Base-by-base conservation (phyloP, 2,888 invertebrate species). In the Atrina japonica region DNA sequence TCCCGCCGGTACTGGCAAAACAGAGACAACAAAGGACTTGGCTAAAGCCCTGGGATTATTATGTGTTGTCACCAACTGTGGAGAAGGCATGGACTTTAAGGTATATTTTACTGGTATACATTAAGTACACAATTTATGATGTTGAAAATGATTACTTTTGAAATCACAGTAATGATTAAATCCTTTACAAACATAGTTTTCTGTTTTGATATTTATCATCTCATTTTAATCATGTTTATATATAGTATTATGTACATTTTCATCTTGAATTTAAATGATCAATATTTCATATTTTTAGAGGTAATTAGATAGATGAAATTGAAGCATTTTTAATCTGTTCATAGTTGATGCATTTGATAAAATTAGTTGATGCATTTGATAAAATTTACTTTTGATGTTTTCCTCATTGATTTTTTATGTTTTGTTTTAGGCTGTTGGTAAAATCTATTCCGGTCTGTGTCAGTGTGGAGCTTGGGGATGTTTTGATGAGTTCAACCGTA, bases 391-490 rank as follows among this genome's bases (percentile, higher is more conserved):
- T n/a, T n/a, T n/a, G n/a, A n/a, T n/a, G n/a, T n/a, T n/a, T n/a
- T n/a, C n/a, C n/a, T n/a, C n/a, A n/a, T n/a, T n/a, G n/a, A n/a
- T n/a, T 41, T 14, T 41, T 60, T 25, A 79, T n/a, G n/a, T n/a
- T n/a, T n/a, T n/a, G n/a, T n/a, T 81, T 23, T 93, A 95, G 79
- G 96, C 97, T 1, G 94, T 96, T 58, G 91, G 91, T 16, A 91
- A 91, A 81, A 91, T 91, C 71, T 89, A 89, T 78, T 90, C 90
- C 94, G 91, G 96, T 0, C 91, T 96, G 60, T 94, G 94, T 65
- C 95, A 96, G 88, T 96, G 95, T 88, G 97, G 97, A 0, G 96
- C 97, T 2, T 97, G 97, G 97, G 97, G n/a, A n/a, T n/a, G n/a
- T n/a, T n/a, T n/a, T n/a, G n/a, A n/a, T n/a, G n/a, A n/a, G n/a